phyloP scores from a whole-genome alignment of 2,797 vertebrate genomes.

The Hozukius guyotensis region DNA sequence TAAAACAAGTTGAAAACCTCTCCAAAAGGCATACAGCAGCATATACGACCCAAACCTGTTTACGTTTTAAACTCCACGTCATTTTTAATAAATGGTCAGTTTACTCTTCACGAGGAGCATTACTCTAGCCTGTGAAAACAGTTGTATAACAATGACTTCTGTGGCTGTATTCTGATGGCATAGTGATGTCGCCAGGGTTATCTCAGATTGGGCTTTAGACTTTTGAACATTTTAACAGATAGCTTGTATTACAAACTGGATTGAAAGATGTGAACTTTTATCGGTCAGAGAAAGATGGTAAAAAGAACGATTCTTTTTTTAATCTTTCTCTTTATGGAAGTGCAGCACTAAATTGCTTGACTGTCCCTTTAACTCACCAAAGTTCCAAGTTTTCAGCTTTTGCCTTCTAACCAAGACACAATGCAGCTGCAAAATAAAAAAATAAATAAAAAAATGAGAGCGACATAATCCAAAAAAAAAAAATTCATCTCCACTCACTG shows the following conservation, averaged over 20 bases:
- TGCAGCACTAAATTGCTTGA: neutral
- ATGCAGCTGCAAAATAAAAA: constrained; percentile 1
- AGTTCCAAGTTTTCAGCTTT: neutral
- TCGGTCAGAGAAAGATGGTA: neutral
- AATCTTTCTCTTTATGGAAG: neutral
- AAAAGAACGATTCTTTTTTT: neutral
- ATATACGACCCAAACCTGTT: too few species aligned
- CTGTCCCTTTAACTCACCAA: neutral
- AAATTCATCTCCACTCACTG: neutral
- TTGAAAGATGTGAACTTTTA: neutral
- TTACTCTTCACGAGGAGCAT: too few species aligned
- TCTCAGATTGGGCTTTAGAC: too few species aligned
- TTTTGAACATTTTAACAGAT: too few species aligned
- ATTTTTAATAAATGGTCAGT: too few species aligned
- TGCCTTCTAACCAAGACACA: neutral
- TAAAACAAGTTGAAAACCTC: too few species aligned
- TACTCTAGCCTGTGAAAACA: too few species aligned
- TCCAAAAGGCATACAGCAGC: too few species aligned
- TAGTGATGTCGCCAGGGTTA: too few species aligned
- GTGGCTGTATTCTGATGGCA: too few species aligned
- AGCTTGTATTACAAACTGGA: neutral
- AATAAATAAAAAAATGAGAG: neutral
- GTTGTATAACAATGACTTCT: too few species aligned
- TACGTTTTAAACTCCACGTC: too few species aligned
- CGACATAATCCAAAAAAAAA: neutral